Conservation (phyloP, 92 coral and sea anemone species). For the Porites divaricata region DNA sequence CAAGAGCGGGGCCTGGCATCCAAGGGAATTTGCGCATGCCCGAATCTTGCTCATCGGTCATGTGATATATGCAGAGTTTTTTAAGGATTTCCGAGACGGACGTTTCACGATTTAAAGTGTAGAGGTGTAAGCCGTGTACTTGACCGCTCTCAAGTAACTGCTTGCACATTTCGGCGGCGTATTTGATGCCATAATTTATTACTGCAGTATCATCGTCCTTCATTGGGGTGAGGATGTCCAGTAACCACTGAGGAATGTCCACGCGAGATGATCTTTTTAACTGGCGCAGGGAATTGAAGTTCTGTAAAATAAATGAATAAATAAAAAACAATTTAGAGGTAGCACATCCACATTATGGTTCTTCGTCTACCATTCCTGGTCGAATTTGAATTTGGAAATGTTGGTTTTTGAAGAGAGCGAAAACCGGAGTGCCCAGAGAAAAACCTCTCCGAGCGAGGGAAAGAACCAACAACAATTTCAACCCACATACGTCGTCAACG, state of each 20-base stretch:
- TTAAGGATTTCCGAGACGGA: conserved; percentile 57
- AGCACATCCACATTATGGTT: no score
- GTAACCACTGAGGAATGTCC: conserved; percentile 71
- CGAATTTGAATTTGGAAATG: no score
- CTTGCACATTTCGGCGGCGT: conserved; percentile 71
- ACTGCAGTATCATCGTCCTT: conserved; percentile 72
- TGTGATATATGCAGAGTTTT: conserved; percentile 49
- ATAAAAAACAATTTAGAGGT: no score
- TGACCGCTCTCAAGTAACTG: conserved; percentile 68
- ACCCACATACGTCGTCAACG: no score
- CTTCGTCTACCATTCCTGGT: no score
- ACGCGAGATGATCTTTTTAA: conserved; percentile 65
- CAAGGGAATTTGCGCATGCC: conserved; percentile 63
- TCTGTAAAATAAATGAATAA: conserved; percentile 41
- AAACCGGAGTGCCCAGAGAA: no score
- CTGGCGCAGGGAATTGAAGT: conserved; percentile 68
- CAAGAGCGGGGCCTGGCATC: conserved; percentile 62
- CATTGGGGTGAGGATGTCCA: conserved; percentile 63
- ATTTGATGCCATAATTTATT: conserved; percentile 67
- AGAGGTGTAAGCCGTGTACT: conserved; percentile 82
- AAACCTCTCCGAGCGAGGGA: no score
- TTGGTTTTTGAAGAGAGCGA: no score
- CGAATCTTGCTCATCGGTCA: conserved; percentile 31
- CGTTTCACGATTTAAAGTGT: conserved; percentile 78
- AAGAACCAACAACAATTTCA: no score